Evolutionary conservation across 2,797 vertebrate genomes (phyloP).

Genomic region (Liasis olivaceus): DNA sequence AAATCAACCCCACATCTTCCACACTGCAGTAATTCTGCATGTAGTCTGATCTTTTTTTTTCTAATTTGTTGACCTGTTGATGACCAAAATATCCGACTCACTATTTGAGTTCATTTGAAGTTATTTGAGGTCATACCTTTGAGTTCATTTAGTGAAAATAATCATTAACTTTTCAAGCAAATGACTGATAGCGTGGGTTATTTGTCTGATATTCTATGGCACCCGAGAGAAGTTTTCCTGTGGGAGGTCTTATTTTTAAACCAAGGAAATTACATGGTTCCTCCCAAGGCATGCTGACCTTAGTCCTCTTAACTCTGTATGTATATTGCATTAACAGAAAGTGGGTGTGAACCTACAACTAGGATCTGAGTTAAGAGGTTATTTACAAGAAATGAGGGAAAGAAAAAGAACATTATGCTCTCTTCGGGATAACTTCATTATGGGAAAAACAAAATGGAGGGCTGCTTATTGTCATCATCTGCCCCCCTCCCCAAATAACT

Average conservation of each 20-base stretch:
- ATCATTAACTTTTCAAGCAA: background rate
- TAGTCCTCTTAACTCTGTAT: background rate
- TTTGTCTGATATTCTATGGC: background rate
- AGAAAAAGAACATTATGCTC: slow-evolving; percentile 28
- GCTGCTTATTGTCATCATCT: slow-evolving; percentile 46
- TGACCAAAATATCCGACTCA: background rate
- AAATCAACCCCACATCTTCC: background rate
- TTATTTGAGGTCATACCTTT: too few species aligned
- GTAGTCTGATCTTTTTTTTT: too few species aligned
- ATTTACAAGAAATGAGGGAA: slow-evolving; percentile 19
- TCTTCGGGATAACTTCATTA: slow-evolving; percentile 42
- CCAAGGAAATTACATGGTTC: slow-evolving; percentile 15
- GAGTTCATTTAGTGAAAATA: too few species aligned
- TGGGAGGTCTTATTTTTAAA: background rate
- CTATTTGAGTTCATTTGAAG: background rate
- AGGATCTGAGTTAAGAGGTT: background rate
- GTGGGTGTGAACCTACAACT: background rate
- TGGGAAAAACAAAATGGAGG: slow-evolving; percentile 24
- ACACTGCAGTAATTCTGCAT: background rate
- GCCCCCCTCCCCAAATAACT: slow-evolving; percentile 22
- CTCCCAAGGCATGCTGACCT: background rate
- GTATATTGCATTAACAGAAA: background rate
- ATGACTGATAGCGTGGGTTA: background rate
- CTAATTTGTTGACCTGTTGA: background rate
- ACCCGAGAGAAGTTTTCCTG: background rate